phyloP scores from a whole-genome alignment of 2,113 vertebrate species.

The Gobiocypris rarus region DNA sequence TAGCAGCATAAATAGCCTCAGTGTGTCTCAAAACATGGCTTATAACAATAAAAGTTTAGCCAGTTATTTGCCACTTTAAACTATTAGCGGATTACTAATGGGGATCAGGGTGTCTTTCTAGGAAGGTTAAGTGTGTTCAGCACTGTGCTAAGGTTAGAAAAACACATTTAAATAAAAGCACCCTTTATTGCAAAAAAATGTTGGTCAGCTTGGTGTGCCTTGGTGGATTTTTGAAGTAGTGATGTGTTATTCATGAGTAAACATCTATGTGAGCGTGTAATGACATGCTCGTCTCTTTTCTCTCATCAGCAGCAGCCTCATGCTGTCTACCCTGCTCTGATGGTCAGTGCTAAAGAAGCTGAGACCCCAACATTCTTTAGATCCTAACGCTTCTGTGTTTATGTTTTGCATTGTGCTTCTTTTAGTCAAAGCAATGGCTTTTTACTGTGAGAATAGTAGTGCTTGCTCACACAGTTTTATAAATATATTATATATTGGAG shows the following conservation, averaged over 20 bases:
- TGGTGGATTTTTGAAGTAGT: conserved; percentile 21
- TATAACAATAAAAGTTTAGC: not conserved
- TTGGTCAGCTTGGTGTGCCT: conserved; percentile 22
- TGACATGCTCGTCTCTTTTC: conserved; percentile 32
- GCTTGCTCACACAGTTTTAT: not conserved
- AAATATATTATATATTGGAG: not conserved
- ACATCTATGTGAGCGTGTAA: conserved; percentile 10
- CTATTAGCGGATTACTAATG: not conserved
- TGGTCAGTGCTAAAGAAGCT: conserved; percentile 68
- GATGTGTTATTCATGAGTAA: conserved; percentile 12
- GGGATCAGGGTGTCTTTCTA: not conserved
- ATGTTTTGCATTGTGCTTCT: not conserved
- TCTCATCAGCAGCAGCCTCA: conserved; percentile 67
- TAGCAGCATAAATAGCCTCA: conserved; percentile 34
- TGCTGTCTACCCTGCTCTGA: conserved; percentile 70
- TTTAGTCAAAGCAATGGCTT: conserved; percentile 7
- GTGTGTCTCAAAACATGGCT: conserved; percentile 8
- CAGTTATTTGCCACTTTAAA: not conserved
- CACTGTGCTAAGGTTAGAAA: not conserved
- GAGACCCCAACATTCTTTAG: not conserved
- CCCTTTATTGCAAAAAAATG: not conserved
- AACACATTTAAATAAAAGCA: conserved; percentile 16
- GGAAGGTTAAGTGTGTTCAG: conserved; percentile 1
- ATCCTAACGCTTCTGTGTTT: conserved; percentile 24
- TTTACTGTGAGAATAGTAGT: not conserved